These are phyloP conservation scores for Arvicanthis niloticus DNA, from an alignment of 2,113 vertebrate genomes.

Conservation along the genomic window DNA sequence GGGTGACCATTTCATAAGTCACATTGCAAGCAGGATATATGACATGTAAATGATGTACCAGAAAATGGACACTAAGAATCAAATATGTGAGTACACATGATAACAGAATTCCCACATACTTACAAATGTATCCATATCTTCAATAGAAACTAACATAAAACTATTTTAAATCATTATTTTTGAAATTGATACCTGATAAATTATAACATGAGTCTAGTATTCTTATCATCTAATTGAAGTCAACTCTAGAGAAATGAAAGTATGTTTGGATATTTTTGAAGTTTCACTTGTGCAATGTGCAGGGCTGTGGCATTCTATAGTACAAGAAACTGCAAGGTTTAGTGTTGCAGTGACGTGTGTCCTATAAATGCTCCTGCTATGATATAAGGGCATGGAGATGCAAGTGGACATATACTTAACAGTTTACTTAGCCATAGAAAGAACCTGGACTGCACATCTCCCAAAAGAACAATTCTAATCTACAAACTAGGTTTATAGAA, in stretches of 20 bases:
- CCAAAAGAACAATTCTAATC: neutral
- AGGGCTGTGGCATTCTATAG: neutral
- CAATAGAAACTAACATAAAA: neutral
- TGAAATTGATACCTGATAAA: neutral
- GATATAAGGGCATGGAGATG: neutral
- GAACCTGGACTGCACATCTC: neutral
- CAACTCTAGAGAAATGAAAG: neutral
- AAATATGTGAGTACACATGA: neutral
- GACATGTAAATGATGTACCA: conserved; percentile 1
- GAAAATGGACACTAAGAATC: neutral
- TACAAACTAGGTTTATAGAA: neutral
- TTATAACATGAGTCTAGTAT: neutral
- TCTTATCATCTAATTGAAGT: neutral
- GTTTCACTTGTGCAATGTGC: neutral
- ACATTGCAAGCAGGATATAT: neutral
- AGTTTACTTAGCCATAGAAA: neutral
- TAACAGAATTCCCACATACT: neutral
- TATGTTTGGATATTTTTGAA: neutral
- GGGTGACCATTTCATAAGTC: neutral
- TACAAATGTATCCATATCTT: neutral
- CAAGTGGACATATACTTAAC: neutral
- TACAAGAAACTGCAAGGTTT: neutral
- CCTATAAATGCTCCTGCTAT: neutral
- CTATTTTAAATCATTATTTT: neutral
- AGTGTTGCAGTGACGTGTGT: neutral